Base-by-base conservation (phyloP, 1,140 invertebrate genomes). In the Drosophila pseudoananassae region DNA sequence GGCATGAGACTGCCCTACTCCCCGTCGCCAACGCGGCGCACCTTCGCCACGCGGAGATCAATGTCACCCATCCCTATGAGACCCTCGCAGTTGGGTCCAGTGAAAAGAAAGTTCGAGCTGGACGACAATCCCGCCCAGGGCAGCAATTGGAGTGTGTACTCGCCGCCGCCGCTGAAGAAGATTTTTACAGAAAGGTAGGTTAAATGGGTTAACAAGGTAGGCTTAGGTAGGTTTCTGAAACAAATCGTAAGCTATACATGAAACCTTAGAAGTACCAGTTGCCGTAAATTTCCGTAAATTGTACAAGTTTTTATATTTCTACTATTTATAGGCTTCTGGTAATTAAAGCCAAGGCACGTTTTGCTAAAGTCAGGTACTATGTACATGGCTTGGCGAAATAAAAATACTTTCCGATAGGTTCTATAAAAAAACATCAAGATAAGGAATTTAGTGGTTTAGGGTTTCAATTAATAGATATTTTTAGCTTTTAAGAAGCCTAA, bases 1-100 rank as follows among this genome's bases (percentile, higher is more conserved):
- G 81, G 78, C 65, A 89, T 73, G 76, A 92, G 93, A 59, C 92
- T 93, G 68, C 93, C 93, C 1, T 93, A 93, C 27, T 97, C 96
- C 4, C 96, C 97, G 12, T 97, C 96, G 77, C 96, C 97, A 2
- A 97, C 96, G 6, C 93, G 96, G 59, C 96, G 95, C 81, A 94
- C 94, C 14, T 97, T 96, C 91, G 94, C 95, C 58, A 96, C 95
- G 29, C 94, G 96, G 45, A 93, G 97, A 31, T 97, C 96, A 82
- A 94, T 97, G 63, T 97, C 96, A 77, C 97, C 97, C 7, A 97
- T 97, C 74, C 94, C 96, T 9, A 94, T 98, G 92, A 93, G 96
- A 20, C 95, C 96, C 8, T 95, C 95, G 38, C 94, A 94, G 31
- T 92, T 96, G 70, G 95, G 94, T 27, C 93, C 95, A 6, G 92